phyloP scores from a whole-genome alignment of 2,797 vertebrate species.

The Echiichthys vipera region DNA sequence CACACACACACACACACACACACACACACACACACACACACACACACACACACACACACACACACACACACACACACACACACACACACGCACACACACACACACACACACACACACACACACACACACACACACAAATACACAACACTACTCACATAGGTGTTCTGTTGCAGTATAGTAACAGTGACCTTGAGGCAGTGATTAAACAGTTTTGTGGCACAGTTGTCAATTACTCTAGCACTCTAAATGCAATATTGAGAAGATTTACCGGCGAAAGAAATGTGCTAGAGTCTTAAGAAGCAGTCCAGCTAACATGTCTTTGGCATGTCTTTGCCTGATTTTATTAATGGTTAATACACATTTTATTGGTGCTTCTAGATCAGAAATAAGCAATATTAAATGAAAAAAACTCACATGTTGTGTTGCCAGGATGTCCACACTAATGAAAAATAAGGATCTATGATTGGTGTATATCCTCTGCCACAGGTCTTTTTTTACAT shows the following conservation, averaged over 20 bases:
- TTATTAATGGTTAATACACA: background rate
- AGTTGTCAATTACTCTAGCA: conserved; percentile 43
- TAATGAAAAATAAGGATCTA: background rate
- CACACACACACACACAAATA: conserved; percentile 17
- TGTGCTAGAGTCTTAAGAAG: conserved; percentile 20
- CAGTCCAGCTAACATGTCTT: conserved; percentile 12
- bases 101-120: conserved; percentile 9
- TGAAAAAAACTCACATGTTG: background rate
- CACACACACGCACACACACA: conserved; percentile 38
- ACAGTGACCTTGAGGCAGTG: conserved; percentile 70
- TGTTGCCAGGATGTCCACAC: background rate
- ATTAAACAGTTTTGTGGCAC: conserved; percentile 34
- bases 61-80: conserved; percentile 17
- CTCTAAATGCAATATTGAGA: conserved; percentile 38
- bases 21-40: conserved; percentile 24
- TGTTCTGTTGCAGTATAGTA: conserved; percentile 56
- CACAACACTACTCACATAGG: conserved; percentile 59
- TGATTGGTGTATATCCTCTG: background rate
- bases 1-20: conserved; percentile 17
- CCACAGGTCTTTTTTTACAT: background rate
- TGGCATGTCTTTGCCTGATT: background rate
- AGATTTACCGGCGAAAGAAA: conserved; percentile 24
- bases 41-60: conserved; percentile 8
- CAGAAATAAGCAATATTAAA: background rate
- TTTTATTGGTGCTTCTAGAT: conserved; percentile 7